These are phyloP conservation scores for Uropetala carovei DNA, from an alignment of 2,888 invertebrate genomes.

Conservation along the genomic window DNA sequence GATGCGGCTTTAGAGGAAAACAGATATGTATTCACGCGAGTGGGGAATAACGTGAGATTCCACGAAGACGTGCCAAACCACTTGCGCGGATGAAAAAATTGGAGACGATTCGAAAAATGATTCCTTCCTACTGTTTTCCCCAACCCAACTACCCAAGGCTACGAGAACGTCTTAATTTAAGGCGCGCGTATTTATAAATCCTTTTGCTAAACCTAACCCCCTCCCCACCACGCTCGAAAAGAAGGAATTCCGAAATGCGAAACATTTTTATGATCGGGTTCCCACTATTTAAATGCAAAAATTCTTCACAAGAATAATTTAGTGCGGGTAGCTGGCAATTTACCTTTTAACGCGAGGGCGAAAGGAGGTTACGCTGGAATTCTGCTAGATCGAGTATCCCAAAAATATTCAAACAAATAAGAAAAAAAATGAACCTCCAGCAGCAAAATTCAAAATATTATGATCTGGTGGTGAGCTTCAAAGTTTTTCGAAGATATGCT, in stretches of 20 bases:
- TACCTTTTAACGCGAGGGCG: background rate
- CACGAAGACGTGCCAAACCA: background rate
- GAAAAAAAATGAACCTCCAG: too few relatives aligned
- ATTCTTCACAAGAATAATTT: background rate
- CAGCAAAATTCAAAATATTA: too few relatives aligned
- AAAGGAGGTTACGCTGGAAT: too few relatives aligned
- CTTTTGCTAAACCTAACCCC: background rate
- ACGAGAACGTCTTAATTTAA: slow-evolving; percentile 7
- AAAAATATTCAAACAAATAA: too few relatives aligned
- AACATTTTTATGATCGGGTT: slow-evolving; percentile 3
- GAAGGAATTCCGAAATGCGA: background rate
- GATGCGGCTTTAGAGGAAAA: too few relatives aligned
- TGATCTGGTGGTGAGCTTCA: too few relatives aligned
- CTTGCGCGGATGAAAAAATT: background rate
- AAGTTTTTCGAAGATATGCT: too few relatives aligned
- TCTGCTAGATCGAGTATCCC: too few relatives aligned
- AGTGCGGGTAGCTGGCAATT: background rate
- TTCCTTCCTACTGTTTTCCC: background rate
- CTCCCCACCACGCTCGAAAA: background rate
- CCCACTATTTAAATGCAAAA: background rate
- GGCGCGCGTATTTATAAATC: slow-evolving; percentile 15
- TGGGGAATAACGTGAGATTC: background rate
- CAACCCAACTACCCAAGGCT: slow-evolving; percentile 1
- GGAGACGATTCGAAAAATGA: background rate
- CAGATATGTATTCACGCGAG: too few relatives aligned